Conservation (phyloP, 2,888 invertebrate genomes). For the Nowickia ferox region DNA sequence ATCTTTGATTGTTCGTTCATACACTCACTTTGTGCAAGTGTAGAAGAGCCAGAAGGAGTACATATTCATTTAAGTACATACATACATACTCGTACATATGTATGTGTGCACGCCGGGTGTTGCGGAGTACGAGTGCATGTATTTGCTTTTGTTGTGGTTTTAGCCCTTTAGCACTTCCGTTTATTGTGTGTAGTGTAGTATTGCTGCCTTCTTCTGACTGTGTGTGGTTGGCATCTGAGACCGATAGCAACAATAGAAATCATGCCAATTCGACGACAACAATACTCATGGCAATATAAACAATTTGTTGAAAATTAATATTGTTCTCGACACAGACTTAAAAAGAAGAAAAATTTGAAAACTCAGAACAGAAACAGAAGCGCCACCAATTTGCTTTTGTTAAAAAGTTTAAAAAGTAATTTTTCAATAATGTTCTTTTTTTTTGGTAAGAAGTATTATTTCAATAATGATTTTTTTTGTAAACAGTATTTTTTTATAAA, state of each 20-base stretch:
- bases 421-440: background rate
- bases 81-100: too few species aligned
- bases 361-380: background rate
- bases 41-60: background rate
- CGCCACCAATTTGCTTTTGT: background rate
- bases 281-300: slow-evolving; percentile 48
- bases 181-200: slow-evolving; percentile 56
- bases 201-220: slow-evolving; percentile 3
- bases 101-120: slow-evolving; percentile 6
- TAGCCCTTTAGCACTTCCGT: slow-evolving; percentile 67
- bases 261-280: slow-evolving; percentile 43
- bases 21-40: background rate
- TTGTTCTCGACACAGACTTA: slow-evolving; percentile 38
- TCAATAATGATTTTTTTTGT: background rate
- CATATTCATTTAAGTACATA: slow-evolving; percentile 11
- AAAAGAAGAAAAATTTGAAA: slow-evolving; percentile 18
- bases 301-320: slow-evolving; percentile 67
- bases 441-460: background rate
- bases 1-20: slow-evolving; percentile 47
- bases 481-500: background rate
- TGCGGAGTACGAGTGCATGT: background rate
- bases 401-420: background rate
- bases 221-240: slow-evolving; percentile 49
- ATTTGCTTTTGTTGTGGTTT: slow-evolving; percentile 31
- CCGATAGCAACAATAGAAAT: slow-evolving; percentile 26